Base-by-base conservation (phyloP, 2,888 invertebrate genomes). In the Acanthoscelides obtectus region DNA sequence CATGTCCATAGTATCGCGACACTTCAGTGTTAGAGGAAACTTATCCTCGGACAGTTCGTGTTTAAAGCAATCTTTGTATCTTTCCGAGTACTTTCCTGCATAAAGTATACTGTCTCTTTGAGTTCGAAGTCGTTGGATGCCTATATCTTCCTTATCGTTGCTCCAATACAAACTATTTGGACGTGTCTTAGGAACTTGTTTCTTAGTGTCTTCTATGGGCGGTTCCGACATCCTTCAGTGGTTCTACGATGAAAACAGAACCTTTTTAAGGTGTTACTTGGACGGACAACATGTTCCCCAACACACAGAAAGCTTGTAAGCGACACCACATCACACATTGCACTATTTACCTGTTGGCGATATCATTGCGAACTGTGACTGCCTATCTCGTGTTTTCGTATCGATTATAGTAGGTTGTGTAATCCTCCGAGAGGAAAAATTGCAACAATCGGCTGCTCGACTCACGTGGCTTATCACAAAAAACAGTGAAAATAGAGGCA, bases 51-150 rank as follows among this genome's bases (percentile, higher is more conserved):
- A 72, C 67, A 77, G 76, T 66, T 77, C 75, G 65, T 80, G 80
- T 3, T 80, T 75, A 76, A 85, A 85, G 66, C 80, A 79, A 76
- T 84, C 80, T 75, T 82, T 83, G 75, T 84, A 84, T 22, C 85
- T 81, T 72, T 85, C 85, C 74, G 82, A 82, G 78, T 85, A 85
- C 75, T 83, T 84, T 0, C 84, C 84, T 64, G 79, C 83, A 75
- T 82, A 81, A 3, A 81, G 81, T 27, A 84, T 83, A 73, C 80
- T 80, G n/a, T 83, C 82, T 45, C 85, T 78, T 67, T 81, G 77
- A 65, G 81, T 79, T 76, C 81, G 83, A 71, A 85, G 73, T 73
- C 82, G 80, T 69, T 77, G 79, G 70, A 83, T 72, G 21, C 83
- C 84, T 68, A 77, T 78, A 66, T 81, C 80, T 12, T 45, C 45